These are phyloP conservation scores for Aphaenogaster rudis DNA, from an alignment of 1,140 invertebrate species.

Conservation along the genomic window DNA sequence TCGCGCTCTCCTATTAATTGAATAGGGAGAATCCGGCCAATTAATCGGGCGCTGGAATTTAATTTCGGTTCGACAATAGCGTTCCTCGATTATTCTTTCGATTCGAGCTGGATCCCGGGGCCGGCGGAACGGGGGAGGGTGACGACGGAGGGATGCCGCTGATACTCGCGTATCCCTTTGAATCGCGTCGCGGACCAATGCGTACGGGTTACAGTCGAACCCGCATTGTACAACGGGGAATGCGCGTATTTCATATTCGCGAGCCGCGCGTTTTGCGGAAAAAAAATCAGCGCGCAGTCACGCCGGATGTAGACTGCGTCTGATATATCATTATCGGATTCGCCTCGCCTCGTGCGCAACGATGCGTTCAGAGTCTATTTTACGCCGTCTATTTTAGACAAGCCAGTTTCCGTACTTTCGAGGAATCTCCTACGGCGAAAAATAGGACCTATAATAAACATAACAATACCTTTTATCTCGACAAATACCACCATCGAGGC, in stretches of 20 bases:
- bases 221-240: constrained; percentile 5
- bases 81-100: constrained; percentile 53
- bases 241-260: constrained; percentile 9
- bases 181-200: constrained; percentile 14
- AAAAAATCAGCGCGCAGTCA: not conserved
- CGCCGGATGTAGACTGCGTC: not conserved
- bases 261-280: constrained; percentile 4
- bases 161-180: constrained; percentile 34
- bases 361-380: constrained; percentile 18
- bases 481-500: too few relatives aligned
- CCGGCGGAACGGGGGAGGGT: not conserved
- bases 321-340: constrained; percentile 41
- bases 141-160: not conserved
- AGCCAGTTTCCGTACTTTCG: not conserved
- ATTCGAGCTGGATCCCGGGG: not conserved
- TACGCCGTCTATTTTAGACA: not conserved
- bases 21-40: constrained; percentile 51
- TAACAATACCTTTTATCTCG: not conserved
- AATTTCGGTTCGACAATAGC: constrained; percentile 49
- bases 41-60: constrained; percentile 56
- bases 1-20: constrained; percentile 47
- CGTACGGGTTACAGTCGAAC: not conserved
- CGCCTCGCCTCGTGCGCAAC: constrained; percentile 19
- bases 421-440: not conserved
- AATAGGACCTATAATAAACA: not conserved